These are phyloP conservation scores for Epinephelus awoara DNA, from an alignment of 2,797 vertebrate species.

Conservation along the genomic window DNA sequence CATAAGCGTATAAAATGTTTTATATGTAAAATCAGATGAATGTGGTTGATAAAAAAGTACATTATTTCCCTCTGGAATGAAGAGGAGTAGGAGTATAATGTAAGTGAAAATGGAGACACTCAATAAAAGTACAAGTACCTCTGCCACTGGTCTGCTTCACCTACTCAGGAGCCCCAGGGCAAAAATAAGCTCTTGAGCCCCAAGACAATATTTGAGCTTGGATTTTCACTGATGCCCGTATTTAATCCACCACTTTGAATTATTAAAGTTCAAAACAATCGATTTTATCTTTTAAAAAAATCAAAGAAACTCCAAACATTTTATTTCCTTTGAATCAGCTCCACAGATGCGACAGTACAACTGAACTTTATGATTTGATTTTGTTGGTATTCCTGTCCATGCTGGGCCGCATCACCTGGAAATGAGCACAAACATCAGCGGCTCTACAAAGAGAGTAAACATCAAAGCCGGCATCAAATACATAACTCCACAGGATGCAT, in stretches of 20 bases:
- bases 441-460: constrained; percentile 51
- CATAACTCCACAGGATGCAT: constrained; percentile 28
- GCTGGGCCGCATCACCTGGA: background rate
- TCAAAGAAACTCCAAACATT: background rate
- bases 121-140: background rate
- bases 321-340: background rate
- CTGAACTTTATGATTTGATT: constrained; percentile 1
- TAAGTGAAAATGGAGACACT: background rate
- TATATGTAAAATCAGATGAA: background rate
- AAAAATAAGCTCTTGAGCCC: too few species aligned
- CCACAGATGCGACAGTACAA: background rate
- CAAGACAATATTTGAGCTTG: background rate
- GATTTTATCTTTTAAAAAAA: background rate
- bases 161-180: too few species aligned
- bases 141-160: too few species aligned
- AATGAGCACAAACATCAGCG: constrained; percentile 18
- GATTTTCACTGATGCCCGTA: background rate
- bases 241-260: background rate
- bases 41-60: background rate
- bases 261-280: background rate
- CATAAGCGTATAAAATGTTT: background rate
- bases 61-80: background rate
- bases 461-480: constrained; percentile 51
- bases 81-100: background rate
- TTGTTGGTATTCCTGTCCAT: constrained; percentile 2